A percentile compares a stretch with the other conserved stretches of the same genome.
phyloP scores from a whole-genome alignment of 2,113 vertebrate genomes.

The Vidua macroura region DNA sequence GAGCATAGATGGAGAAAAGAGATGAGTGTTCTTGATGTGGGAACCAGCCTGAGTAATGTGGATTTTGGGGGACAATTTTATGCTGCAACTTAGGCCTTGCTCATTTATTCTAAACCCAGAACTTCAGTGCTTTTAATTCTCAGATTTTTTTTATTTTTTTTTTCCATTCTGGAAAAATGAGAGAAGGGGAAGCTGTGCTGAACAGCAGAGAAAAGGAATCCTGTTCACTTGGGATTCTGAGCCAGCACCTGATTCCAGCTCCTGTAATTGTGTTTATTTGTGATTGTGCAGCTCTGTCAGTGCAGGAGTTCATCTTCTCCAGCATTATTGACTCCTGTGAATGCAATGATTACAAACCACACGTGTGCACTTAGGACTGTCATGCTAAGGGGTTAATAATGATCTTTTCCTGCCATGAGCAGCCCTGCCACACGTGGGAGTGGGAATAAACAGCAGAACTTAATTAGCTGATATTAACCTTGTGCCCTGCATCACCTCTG shows the following conservation, averaged over 20 bases:
- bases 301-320: neutral
- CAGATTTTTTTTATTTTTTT: neutral
- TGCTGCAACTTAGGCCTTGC: accelerated
- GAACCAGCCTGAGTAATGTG: neutral
- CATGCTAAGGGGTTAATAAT: neutral
- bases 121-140: neutral
- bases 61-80: neutral
- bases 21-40: neutral
- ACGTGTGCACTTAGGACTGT: neutral
- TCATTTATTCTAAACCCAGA: neutral
- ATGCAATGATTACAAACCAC: neutral
- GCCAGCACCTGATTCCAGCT: neutral
- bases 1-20: neutral
- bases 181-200: neutral
- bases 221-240: neutral
- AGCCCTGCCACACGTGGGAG: neutral
- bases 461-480: neutral
- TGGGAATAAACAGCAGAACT: neutral
- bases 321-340: neutral
- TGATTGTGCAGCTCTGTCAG: neutral
- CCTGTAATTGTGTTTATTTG: neutral
- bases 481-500: neutral
- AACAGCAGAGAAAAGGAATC: neutral
- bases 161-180: neutral
- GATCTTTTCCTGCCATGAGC: neutral